Conservation (phyloP, 2,888 invertebrate species). For the Apocheima hispidaria region DNA sequence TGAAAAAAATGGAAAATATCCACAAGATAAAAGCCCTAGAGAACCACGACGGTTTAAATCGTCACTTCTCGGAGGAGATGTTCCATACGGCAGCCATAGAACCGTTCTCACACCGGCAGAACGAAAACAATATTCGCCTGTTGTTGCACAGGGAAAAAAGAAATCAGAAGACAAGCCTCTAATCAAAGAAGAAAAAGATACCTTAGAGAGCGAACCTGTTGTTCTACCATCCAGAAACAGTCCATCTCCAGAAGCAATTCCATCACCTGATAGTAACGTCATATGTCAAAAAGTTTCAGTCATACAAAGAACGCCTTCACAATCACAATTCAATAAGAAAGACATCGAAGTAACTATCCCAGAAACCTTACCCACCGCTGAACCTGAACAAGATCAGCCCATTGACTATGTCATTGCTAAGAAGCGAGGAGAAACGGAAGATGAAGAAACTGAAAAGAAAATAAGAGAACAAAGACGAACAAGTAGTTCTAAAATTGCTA, state of each 20-base stretch:
- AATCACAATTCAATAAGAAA: constrained; percentile 80
- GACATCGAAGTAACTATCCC: constrained; percentile 84
- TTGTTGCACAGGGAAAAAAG: constrained; percentile 85
- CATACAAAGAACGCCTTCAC: constrained; percentile 92
- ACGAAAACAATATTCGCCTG: constrained; percentile 91
- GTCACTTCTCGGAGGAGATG: constrained; percentile 92
- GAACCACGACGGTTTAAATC: constrained; percentile 90
- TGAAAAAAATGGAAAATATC: constrained; percentile 67
- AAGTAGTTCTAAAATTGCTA: constrained; percentile 88
- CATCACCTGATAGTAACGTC: constrained; percentile 89
- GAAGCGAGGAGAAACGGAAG: constrained; percentile 89
- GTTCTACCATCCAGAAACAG: constrained; percentile 84
- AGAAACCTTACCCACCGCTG: constrained; percentile 78
- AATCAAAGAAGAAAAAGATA: constrained; percentile 88
- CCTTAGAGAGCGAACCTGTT: constrained; percentile 87
- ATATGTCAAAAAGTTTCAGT: constrained; percentile 91
- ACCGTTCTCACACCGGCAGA: constrained; percentile 93
- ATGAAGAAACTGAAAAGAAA: constrained; percentile 89
- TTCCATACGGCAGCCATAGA: constrained; percentile 91
- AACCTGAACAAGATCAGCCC: constrained; percentile 94
- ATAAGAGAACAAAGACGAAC: constrained; percentile 89
- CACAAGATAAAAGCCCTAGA: constrained; percentile 72
- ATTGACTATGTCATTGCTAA: constrained; percentile 96
- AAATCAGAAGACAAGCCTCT: constrained; percentile 82
- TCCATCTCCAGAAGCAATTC: constrained; percentile 83